A percentile compares a stretch with the other conserved stretches of the same genome.
Evolutionary conservation across 2,797 vertebrate species (phyloP).

Genomic region (Anguilla anguilla): DNA sequence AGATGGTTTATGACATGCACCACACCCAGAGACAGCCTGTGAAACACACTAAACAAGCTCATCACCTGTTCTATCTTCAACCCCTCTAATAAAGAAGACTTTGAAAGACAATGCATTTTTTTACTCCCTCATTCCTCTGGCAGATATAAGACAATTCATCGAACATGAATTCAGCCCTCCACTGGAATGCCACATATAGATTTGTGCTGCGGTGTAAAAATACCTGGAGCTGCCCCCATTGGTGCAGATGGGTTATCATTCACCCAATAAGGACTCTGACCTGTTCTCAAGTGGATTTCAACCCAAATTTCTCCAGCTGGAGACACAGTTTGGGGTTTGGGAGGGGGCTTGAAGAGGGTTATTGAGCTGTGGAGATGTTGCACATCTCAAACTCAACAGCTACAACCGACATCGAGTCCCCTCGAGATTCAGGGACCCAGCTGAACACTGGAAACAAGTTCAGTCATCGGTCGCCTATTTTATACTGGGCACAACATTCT

Average conservation of each 20-base stretch:
- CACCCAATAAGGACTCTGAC: conserved; percentile 15
- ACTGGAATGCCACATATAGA: not conserved
- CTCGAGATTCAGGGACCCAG: not conserved
- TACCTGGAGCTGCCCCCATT: not conserved
- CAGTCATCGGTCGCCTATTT: not conserved
- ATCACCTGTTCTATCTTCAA: conserved; percentile 4
- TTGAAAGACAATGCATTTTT: conserved; percentile 15
- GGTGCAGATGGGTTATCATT: not conserved
- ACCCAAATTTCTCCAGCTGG: conserved; percentile 20
- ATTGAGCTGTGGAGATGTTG: not conserved
- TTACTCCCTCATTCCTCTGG: not conserved
- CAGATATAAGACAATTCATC: not conserved
- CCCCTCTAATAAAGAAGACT: conserved; percentile 1
- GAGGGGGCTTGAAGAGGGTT: not conserved
- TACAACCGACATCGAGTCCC: not conserved
- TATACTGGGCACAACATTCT: not conserved
- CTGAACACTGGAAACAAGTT: not conserved
- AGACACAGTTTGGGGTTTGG: conserved; percentile 20
- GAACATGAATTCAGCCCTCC: not conserved
- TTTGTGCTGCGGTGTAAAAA: not conserved
- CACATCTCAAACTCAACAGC: not conserved
- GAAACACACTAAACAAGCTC: not conserved
- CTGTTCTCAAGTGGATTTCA: not conserved
- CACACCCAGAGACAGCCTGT: not conserved
- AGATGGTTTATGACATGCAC: not conserved